phyloP scores from a whole-genome alignment of 2,888 invertebrate genomes.

The Vesta saturnalis region DNA sequence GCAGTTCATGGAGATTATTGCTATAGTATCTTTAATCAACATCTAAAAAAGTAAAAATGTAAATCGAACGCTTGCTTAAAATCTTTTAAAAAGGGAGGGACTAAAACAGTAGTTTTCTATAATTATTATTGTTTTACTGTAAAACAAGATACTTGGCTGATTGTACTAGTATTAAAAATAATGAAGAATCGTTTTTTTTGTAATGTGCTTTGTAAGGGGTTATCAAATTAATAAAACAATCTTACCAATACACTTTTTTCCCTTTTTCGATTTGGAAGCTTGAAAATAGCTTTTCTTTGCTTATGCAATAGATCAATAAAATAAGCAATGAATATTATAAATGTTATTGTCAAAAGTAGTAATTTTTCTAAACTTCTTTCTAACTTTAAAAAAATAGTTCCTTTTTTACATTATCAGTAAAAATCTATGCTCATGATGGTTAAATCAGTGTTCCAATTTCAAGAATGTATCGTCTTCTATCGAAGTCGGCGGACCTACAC shows the following conservation, averaged over 20 bases:
- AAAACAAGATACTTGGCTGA: too few relatives aligned
- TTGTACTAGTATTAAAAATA: neutral
- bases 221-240: neutral
- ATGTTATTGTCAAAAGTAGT: slow-evolving; percentile 14
- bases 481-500: slow-evolving; percentile 51
- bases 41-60: too few relatives aligned
- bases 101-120: too few relatives aligned
- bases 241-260: neutral
- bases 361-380: slow-evolving; percentile 7
- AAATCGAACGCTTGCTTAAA: too few relatives aligned
- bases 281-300: neutral
- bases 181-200: neutral
- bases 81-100: too few relatives aligned
- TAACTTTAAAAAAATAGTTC: slow-evolving; percentile 11
- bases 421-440: slow-evolving; percentile 19
- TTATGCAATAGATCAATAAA: neutral
- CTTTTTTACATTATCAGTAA: slow-evolving; percentile 9
- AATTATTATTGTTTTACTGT: too few relatives aligned
- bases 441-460: slow-evolving; percentile 13
- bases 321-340: neutral
- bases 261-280: neutral
- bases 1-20: too few relatives aligned
- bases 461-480: slow-evolving; percentile 22
- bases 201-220: neutral
- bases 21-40: too few relatives aligned